phyloP scores from a whole-genome alignment of 2,797 vertebrate species.

The Eulemur rubriventer region DNA sequence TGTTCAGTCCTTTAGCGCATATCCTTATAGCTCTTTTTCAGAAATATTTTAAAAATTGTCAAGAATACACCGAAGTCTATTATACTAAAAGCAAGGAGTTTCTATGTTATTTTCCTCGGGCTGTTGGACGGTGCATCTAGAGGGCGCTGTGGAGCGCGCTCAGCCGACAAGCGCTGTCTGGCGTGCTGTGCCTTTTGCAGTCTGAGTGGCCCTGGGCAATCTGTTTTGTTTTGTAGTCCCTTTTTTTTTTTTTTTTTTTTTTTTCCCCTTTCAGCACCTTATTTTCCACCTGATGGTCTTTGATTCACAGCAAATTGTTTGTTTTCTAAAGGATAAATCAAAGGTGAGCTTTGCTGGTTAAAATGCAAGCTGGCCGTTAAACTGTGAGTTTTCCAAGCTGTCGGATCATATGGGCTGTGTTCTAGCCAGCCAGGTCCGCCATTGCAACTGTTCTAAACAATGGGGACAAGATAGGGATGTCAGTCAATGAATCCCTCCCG shows the following conservation, averaged over 20 bases:
- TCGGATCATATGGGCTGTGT: not conserved
- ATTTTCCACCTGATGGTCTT: conserved; percentile 46
- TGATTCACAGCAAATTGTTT: conserved; percentile 26
- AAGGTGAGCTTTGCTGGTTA: conserved; percentile 35
- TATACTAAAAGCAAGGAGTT: not conserved
- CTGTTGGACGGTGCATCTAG: not conserved
- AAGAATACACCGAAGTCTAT: not conserved
- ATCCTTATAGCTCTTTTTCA: not conserved
- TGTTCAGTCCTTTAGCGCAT: not conserved
- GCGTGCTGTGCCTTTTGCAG: not conserved
- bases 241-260: not conserved
- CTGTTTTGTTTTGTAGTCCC: not conserved
- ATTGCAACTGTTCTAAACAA: not conserved
- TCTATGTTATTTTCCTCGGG: not conserved
- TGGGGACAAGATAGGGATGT: not conserved
- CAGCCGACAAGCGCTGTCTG: not conserved
- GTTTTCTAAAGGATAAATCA: conserved; percentile 51
- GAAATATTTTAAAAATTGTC: not conserved
- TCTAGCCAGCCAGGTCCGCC: not conserved
- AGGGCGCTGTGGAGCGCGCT: not conserved
- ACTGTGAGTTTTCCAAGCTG: not conserved
- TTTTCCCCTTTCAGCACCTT: not conserved
- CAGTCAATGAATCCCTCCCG: not conserved
- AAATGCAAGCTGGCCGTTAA: conserved; percentile 11
- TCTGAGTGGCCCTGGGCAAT: not conserved